Evolutionary conservation across 2,797 vertebrate species (phyloP).

Genomic region (Synanceia verrucosa): DNA sequence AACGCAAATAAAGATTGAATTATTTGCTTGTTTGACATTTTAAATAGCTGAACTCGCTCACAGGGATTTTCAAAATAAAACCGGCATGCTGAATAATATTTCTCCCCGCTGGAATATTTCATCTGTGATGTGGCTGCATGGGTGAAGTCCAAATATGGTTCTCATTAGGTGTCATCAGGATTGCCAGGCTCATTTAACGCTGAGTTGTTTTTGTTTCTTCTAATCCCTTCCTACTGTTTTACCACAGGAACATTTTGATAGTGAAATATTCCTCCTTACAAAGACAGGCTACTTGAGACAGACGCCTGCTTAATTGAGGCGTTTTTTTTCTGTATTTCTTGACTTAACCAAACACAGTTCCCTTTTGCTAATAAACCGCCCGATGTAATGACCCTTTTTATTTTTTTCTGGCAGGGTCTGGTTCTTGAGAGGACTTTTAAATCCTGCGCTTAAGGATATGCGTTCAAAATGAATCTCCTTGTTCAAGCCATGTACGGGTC

Average conservation of each 20-base stretch:
- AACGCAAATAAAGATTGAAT: background rate
- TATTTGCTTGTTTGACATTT: background rate
- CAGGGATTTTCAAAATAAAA: background rate
- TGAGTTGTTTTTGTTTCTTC: conserved; percentile 64
- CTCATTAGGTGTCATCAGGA: conserved; percentile 58
- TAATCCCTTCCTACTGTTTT: conserved; percentile 76
- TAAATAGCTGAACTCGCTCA: background rate
- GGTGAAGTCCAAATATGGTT: conserved; percentile 53
- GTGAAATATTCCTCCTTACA: conserved; percentile 62
- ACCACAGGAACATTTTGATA: conserved; percentile 68
- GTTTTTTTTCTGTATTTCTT: conserved; percentile 16
- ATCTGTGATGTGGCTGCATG: conserved; percentile 20
- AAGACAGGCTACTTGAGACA: conserved; percentile 62
- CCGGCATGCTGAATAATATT: conserved; percentile 16
- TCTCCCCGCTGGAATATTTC: conserved; percentile 29
- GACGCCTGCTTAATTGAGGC: conserved; percentile 64
- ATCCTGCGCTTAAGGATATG: conserved; percentile 50
- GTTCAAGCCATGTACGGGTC: conserved; percentile 33
- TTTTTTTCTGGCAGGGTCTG: conserved; percentile 45
- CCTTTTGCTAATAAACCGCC: conserved; percentile 55
- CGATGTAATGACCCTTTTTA: conserved; percentile 40
- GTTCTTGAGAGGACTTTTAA: conserved; percentile 45
- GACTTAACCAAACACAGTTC: conserved; percentile 60
- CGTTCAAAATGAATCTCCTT: conserved; percentile 47
- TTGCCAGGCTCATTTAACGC: conserved; percentile 64